phyloP scores from a whole-genome alignment of 2,797 vertebrate genomes.

The Rhynchonycteris naso region DNA sequence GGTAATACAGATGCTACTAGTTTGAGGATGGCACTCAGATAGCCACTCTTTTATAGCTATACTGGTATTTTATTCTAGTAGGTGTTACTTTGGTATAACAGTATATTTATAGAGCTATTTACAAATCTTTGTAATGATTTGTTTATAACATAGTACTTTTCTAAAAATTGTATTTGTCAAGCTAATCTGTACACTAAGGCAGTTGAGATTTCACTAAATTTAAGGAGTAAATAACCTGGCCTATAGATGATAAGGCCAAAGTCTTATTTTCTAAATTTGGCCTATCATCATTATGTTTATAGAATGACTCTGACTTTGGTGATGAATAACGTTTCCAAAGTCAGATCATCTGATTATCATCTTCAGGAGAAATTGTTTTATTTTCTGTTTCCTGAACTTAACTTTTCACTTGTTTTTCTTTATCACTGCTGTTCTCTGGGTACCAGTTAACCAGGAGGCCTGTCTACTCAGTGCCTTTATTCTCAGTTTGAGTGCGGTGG shows the following conservation, averaged over 20 bases:
- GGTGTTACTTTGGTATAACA: neutral
- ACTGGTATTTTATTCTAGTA: neutral
- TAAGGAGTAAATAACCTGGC: neutral
- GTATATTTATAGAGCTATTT: neutral
- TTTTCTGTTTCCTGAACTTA: constrained; percentile 51
- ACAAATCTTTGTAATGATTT: neutral
- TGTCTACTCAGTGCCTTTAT: neutral
- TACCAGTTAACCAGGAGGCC: neutral
- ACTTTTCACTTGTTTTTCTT: constrained; percentile 34
- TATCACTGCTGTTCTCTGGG: constrained; percentile 6
- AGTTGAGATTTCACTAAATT: constrained; percentile 31
- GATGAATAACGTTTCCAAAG: constrained; percentile 13
- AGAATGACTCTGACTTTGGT: neutral
- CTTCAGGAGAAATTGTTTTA: neutral
- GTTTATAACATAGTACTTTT: neutral
- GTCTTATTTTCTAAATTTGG: neutral
- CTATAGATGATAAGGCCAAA: neutral
- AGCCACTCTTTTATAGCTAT: neutral
- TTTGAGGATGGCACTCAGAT: neutral
- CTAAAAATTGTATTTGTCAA: neutral
- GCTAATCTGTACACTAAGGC: neutral
- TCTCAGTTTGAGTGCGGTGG: neutral
- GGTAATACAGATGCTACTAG: neutral
- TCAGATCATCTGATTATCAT: neutral
- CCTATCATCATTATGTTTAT: neutral